A percentile compares a stretch with the other conserved stretches of the same genome.
phyloP scores from a whole-genome alignment of 2,888 invertebrate species.

The Diarsia dahlii region DNA sequence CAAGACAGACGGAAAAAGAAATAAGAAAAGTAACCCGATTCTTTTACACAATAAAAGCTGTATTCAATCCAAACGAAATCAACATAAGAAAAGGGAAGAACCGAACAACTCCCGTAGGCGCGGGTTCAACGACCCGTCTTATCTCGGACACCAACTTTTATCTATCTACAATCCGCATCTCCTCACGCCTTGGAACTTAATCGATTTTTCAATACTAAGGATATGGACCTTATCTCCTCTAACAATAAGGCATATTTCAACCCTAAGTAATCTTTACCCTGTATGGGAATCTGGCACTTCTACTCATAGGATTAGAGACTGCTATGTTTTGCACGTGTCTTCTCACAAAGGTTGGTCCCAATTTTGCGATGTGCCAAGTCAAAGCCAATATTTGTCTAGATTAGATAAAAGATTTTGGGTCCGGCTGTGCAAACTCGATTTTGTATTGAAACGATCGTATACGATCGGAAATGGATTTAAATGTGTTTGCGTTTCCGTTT shows the following conservation, averaged over 20 bases:
- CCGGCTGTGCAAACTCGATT: conserved; percentile 69
- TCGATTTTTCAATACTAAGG: conserved; percentile 75
- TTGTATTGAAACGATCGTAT: conserved; percentile 66
- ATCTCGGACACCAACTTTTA: conserved; percentile 84
- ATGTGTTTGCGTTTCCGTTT: conserved; percentile 56
- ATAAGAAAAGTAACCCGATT: conserved; percentile 41
- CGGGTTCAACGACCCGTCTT: conserved; percentile 83
- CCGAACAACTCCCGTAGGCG: conserved; percentile 71
- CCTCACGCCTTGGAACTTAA: conserved; percentile 74
- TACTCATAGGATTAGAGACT: conserved; percentile 61
- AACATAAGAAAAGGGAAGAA: conserved; percentile 77
- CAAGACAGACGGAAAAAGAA: conserved; percentile 34
- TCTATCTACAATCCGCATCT: conserved; percentile 84
- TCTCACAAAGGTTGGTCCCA: conserved; percentile 64
- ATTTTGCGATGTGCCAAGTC: conserved; percentile 79
- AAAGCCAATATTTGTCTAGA: conserved; percentile 83
- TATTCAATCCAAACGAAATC: conserved; percentile 76
- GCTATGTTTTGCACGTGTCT: conserved; percentile 51
- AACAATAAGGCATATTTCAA: conserved; percentile 72
- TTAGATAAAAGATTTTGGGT: conserved; percentile 80
- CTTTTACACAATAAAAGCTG: conserved; percentile 66
- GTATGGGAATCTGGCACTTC: conserved; percentile 68
- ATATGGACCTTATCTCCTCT: conserved; percentile 74
- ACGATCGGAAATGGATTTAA: conserved; percentile 63
- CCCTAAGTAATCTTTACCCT: conserved; percentile 51